Conservation (phyloP, 2,113 vertebrate species). For the Nannospalax galili region DNA sequence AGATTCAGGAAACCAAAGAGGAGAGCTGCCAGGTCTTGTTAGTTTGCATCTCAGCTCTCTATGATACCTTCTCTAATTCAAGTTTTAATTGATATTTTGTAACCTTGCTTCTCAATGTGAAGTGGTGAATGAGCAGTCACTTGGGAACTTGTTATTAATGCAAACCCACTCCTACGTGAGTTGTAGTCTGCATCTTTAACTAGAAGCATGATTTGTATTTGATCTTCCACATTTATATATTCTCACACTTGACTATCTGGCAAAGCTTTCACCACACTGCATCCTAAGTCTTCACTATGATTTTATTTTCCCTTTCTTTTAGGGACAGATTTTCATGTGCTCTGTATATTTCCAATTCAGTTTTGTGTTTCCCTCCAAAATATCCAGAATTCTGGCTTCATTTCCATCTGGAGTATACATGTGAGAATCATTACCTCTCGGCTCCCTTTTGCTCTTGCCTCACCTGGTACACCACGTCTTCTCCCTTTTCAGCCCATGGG, state of each 20-base stretch:
- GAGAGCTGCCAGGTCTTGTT: not conserved
- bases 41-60: not conserved
- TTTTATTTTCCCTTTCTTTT: constrained; percentile 17
- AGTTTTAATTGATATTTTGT: not conserved
- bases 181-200: not conserved
- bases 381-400: not conserved
- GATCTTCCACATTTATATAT: not conserved
- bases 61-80: not conserved
- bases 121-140: not conserved
- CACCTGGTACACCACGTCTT: rapidly evolving
- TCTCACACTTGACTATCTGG: not conserved
- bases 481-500: not conserved
- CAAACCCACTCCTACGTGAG: not conserved
- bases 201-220: not conserved
- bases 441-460: not conserved
- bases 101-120: not conserved
- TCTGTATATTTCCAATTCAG: not conserved
- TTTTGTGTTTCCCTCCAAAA: not conserved
- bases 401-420: not conserved
- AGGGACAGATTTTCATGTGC: not conserved
- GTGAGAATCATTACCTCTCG: too few relatives aligned
- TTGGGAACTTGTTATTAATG: not conserved
- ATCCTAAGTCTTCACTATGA: not conserved
- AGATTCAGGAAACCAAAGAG: not conserved
- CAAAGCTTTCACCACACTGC: not conserved